Evolutionary conservation across 2,888 invertebrate species (phyloP).

Genomic region (Cancer borealis): DNA sequence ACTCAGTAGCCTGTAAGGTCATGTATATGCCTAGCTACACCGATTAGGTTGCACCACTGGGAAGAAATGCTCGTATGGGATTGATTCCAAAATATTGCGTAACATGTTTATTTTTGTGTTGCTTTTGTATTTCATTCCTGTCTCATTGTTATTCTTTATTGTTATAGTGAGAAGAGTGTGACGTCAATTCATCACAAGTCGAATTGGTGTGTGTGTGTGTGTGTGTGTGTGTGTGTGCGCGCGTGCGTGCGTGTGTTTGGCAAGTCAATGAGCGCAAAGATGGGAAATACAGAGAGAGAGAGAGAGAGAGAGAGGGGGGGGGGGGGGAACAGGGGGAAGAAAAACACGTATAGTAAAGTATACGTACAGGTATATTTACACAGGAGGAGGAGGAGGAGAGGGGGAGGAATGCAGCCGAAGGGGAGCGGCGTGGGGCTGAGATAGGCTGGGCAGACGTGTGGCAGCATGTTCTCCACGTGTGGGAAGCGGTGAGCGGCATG

Average conservation of each 20-base stretch:
- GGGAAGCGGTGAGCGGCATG: too few relatives aligned
- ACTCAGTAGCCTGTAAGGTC: neutral
- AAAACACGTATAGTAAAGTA: neutral
- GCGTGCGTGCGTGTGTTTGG: neutral
- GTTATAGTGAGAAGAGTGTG: neutral
- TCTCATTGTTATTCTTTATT: neutral
- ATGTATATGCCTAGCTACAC: neutral
- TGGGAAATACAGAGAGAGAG: neutral
- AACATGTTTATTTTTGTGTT: neutral
- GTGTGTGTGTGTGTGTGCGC: neutral
- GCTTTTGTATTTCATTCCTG: neutral
- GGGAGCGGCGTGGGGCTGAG: neutral
- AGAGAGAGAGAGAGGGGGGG: conserved; percentile 16
- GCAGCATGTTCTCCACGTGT: neutral
- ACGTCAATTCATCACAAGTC: neutral
- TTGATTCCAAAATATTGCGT: neutral
- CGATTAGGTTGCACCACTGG: neutral
- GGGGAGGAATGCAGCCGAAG: neutral
- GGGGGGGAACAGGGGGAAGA: neutral
- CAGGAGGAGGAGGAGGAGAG: neutral
- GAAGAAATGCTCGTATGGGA: neutral
- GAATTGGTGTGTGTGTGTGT: too few relatives aligned
- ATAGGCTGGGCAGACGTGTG: neutral
- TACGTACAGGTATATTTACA: neutral
- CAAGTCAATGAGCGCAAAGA: neutral